phyloP scores from a whole-genome alignment of 1,140 invertebrate species.

The Homarus americanus region DNA sequence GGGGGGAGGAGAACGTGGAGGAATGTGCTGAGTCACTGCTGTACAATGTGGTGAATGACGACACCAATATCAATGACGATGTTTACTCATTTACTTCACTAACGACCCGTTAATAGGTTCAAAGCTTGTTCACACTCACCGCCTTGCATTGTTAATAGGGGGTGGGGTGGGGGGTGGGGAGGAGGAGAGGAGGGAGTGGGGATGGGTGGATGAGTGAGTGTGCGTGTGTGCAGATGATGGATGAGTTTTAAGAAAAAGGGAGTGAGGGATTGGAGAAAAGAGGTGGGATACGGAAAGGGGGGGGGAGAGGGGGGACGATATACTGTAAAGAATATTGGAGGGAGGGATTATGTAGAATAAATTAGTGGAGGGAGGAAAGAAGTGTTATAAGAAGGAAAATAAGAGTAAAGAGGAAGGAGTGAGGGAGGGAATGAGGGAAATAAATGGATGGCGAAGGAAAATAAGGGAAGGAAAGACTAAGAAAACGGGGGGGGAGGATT shows the following conservation, averaged over 20 bases:
- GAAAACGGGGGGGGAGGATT: neutral
- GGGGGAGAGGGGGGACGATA: neutral
- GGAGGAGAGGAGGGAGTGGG: neutral
- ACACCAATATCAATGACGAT: no score
- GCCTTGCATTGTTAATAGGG: constrained; percentile 12
- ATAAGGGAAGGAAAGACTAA: neutral
- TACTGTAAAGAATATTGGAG: neutral
- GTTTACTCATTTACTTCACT: no score
- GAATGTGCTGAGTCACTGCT: no score
- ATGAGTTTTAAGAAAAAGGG: no score
- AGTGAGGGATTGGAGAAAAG: neutral
- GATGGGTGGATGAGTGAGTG: neutral
- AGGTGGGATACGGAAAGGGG: neutral
- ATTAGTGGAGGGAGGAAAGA: neutral
- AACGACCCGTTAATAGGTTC: constrained; percentile 4
- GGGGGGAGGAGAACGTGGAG: no score
- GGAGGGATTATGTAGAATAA: neutral
- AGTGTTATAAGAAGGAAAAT: neutral
- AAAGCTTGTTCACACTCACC: neutral
- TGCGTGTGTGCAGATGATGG: no score
- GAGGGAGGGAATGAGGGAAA: neutral
- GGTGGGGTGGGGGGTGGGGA: neutral
- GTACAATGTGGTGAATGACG: no score
- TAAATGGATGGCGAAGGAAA: neutral
- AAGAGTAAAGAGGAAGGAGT: neutral